Conservation (phyloP, 2,888 invertebrate species). For the Leucozona laternaria region DNA sequence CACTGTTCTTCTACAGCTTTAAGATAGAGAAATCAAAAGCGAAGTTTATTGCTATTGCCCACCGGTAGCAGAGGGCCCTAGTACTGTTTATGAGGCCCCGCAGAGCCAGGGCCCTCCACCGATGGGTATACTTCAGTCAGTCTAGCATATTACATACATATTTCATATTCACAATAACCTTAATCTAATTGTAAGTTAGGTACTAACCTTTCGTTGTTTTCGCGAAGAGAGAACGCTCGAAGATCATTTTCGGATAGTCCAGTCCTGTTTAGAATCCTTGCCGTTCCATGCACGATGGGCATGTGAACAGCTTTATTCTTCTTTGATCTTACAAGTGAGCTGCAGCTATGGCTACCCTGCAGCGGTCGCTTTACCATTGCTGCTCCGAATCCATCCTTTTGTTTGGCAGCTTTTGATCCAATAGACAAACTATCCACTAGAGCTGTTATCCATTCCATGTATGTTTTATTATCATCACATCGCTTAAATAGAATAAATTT, state of each 20-base stretch:
- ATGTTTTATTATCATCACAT: slow-evolving; percentile 80
- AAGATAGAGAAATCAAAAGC: too few species aligned
- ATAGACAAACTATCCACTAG: slow-evolving; percentile 78
- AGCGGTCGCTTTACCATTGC: slow-evolving; percentile 53
- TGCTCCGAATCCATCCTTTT: slow-evolving; percentile 21
- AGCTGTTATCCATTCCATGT: slow-evolving; percentile 80
- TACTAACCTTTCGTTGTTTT: slow-evolving; percentile 55
- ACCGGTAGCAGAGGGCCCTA: too few species aligned
- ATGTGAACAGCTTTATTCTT: slow-evolving; percentile 76
- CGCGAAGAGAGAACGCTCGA: slow-evolving; percentile 51
- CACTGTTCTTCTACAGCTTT: too few species aligned
- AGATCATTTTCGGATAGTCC: slow-evolving; percentile 77
- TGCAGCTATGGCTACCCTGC: slow-evolving; percentile 77
- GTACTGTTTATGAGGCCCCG: too few species aligned
- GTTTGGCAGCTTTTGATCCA: slow-evolving; percentile 60
- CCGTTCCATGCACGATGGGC: slow-evolving; percentile 79
- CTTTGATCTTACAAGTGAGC: slow-evolving; percentile 76
- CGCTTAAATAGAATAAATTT: slow-evolving; percentile 76
- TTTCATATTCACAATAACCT: too few species aligned
- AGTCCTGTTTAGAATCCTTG: slow-evolving; percentile 78
- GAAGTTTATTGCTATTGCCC: too few species aligned
- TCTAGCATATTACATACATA: too few species aligned
- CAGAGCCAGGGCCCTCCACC: too few species aligned
- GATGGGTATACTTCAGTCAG: too few species aligned
- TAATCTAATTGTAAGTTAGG: too few species aligned